Percentiles rank a stretch among this genome's conserved stretches.
Evolutionary conservation across 2,797 vertebrate genomes (phyloP).

Genomic region (Silurus aristotelis): DNA sequence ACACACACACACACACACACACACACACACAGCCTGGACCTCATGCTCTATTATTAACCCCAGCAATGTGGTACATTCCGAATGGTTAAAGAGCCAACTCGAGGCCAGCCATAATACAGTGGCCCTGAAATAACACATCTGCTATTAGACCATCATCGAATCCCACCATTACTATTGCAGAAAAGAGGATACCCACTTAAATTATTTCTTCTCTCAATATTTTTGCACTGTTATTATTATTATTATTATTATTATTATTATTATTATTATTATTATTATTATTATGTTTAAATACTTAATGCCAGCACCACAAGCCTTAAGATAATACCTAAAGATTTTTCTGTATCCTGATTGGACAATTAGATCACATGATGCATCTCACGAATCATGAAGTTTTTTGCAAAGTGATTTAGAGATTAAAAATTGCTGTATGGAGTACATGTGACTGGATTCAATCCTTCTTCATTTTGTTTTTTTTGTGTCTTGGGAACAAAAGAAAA

Average conservation of each 20-base stretch:
- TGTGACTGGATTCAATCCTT: not conserved
- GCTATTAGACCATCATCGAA: slow-evolving; percentile 52
- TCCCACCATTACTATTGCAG: slow-evolving; percentile 24
- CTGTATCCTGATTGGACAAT: not conserved
- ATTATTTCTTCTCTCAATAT: not conserved
- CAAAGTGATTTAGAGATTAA: not conserved
- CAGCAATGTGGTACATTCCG: slow-evolving; percentile 69
- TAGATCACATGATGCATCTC: not conserved
- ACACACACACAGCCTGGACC: slow-evolving; percentile 39
- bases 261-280: too few species aligned
- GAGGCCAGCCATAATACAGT: slow-evolving; percentile 60
- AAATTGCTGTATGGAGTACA: not conserved
- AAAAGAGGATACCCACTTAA: not conserved
- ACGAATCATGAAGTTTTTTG: not conserved
- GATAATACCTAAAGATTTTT: not conserved
- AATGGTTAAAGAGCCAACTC: slow-evolving; percentile 64
- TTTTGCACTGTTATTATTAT: not conserved
- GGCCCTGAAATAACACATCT: slow-evolving; percentile 70
- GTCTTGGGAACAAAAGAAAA: not conserved
- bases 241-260: too few species aligned
- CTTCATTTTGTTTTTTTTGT: not conserved
- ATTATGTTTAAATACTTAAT: not conserved
- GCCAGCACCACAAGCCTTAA: not conserved
- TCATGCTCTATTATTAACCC: slow-evolving; percentile 71
- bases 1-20: slow-evolving; percentile 6